Percentiles rank a stretch among this genome's conserved stretches.
Conservation (phyloP, 1,140 invertebrate genomes). For the Lerema accius region DNA sequence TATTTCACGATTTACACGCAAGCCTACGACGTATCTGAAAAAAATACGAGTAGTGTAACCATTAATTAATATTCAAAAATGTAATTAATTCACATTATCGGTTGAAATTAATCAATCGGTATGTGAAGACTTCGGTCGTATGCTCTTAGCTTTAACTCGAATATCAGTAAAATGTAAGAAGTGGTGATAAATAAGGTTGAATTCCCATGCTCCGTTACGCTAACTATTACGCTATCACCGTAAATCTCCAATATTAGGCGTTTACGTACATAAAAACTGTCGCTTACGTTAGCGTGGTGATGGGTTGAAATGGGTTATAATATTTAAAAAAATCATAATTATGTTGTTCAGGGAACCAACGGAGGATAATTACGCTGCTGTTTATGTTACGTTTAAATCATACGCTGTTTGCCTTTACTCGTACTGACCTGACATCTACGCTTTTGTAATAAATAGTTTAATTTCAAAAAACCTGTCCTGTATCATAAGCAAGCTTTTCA, state of each 20-base stretch:
- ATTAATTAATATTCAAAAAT: constrained; percentile 15
- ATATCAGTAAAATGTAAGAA: constrained; percentile 38
- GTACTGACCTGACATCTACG: too few relatives aligned
- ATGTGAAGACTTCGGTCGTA: constrained; percentile 39
- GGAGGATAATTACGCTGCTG: background rate
- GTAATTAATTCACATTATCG: constrained; percentile 38
- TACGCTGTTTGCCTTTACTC: too few relatives aligned
- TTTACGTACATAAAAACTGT: background rate
- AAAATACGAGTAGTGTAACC: constrained; percentile 2
- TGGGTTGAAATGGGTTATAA: background rate
- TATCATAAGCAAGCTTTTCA: too few relatives aligned
- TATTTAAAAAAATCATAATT: background rate
- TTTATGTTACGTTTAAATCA: background rate
- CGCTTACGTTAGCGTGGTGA: background rate
- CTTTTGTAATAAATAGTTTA: too few relatives aligned
- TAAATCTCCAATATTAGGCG: background rate
- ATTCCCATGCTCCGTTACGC: constrained; percentile 4
- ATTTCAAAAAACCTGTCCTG: too few relatives aligned
- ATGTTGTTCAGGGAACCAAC: background rate
- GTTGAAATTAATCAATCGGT: constrained; percentile 48
- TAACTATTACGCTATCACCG: constrained; percentile 5
- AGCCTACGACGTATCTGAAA: constrained; percentile 1
- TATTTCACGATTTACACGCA: background rate
- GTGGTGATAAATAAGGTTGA: constrained; percentile 9
- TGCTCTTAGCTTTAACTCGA: constrained; percentile 31